Evolutionary conservation across 1,140 invertebrate species (phyloP).

Genomic region (Listronotus oregonensis): DNA sequence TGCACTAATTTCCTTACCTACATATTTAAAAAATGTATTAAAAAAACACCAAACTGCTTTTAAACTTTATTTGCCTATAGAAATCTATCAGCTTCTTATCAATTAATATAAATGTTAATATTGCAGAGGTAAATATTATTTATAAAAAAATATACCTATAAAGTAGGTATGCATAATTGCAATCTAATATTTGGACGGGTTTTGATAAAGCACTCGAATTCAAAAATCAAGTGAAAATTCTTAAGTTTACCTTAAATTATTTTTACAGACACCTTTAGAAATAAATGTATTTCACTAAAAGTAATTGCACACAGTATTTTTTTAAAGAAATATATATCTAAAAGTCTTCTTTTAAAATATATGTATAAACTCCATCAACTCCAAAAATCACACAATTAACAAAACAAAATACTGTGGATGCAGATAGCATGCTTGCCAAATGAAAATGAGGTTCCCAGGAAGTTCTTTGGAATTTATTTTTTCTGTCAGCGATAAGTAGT

Average conservation of each 20-base stretch:
- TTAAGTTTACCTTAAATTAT: background rate
- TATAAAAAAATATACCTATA: no score
- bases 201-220: no score
- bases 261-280: background rate
- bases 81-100: no score
- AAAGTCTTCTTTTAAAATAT: constrained; percentile 54
- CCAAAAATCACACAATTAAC: constrained; percentile 60
- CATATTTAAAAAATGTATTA: no score
- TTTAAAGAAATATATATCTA: constrained; percentile 8
- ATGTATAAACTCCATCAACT: constrained; percentile 61
- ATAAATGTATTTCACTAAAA: background rate
- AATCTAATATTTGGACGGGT: no score
- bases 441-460: constrained; percentile 61
- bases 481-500: constrained; percentile 43
- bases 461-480: constrained; percentile 31
- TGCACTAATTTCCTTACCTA: no score
- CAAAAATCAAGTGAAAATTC: no score
- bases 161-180: no score
- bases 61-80: no score
- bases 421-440: constrained; percentile 63
- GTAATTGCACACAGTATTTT: background rate
- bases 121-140: no score
- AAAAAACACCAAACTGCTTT: no score
- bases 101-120: no score
- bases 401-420: constrained; percentile 62